Percentiles rank a stretch among this genome's conserved stretches.
Evolutionary conservation across 2,113 vertebrate species (phyloP).

Genomic region (Elanus axillaris): DNA sequence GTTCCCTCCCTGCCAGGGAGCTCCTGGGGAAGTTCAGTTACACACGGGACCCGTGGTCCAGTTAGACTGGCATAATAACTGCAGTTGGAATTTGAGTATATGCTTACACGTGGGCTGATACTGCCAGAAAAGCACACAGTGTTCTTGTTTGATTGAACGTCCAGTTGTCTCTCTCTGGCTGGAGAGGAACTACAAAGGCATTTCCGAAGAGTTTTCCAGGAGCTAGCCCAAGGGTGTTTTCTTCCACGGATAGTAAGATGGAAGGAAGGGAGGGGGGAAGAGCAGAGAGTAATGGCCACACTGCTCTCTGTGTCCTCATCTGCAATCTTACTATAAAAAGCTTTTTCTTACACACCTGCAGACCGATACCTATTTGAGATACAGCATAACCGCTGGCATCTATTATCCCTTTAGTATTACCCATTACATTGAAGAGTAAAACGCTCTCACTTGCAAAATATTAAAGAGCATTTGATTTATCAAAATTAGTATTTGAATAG

Average conservation of each 20-base stretch:
- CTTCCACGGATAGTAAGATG: neutral
- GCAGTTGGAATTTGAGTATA: neutral
- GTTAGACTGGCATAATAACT: neutral
- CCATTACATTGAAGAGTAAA: neutral
- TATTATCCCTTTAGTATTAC: neutral
- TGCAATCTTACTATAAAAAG: neutral
- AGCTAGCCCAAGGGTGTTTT: neutral
- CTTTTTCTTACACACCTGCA: neutral
- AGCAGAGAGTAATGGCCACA: neutral
- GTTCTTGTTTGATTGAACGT: neutral
- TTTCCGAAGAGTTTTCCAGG: neutral
- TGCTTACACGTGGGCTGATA: neutral
- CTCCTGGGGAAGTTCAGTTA: neutral
- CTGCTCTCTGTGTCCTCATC: neutral
- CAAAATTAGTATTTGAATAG: neutral
- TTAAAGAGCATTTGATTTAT: neutral
- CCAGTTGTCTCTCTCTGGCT: neutral
- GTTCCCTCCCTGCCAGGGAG: neutral
- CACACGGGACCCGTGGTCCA: neutral
- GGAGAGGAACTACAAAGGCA: neutral
- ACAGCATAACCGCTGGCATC: neutral
- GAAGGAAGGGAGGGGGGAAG: accelerated
- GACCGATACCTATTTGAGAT: neutral
- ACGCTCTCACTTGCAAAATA: neutral
- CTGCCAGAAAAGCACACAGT: neutral